These are phyloP conservation scores for Drosophila testacea DNA, from an alignment of 2,888 invertebrate species.

Conservation along the genomic window DNA sequence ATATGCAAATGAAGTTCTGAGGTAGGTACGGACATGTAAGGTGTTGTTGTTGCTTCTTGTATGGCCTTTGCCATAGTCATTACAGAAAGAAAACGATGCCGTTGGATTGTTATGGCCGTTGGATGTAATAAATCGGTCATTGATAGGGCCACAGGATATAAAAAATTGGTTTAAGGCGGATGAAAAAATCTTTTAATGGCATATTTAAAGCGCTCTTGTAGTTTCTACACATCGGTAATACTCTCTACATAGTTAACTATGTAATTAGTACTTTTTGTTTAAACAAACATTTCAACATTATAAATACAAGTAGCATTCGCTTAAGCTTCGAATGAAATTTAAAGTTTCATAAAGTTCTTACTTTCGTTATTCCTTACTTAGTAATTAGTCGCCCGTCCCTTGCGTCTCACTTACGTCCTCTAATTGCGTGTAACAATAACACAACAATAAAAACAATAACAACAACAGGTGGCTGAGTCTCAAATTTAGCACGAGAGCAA, in stretches of 20 bases:
- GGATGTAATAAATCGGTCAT: constrained; percentile 55
- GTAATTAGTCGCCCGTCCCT: constrained; percentile 33
- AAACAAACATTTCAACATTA: too few species aligned
- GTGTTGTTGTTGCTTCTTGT: constrained; percentile 1
- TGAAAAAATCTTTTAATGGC: constrained; percentile 29
- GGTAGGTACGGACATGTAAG: neutral
- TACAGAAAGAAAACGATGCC: constrained; percentile 25
- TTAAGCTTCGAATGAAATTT: neutral
- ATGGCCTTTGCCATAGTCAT: constrained; percentile 7
- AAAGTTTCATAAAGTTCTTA: neutral
- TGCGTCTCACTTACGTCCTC: constrained; percentile 21
- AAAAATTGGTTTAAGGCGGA: constrained; percentile 12
- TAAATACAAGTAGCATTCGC: too few species aligned
- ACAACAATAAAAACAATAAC: constrained; percentile 14
- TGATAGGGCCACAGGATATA: constrained; percentile 41
- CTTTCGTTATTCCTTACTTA: constrained; percentile 36
- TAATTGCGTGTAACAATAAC: constrained; percentile 54
- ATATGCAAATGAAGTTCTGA: constrained; percentile 5
- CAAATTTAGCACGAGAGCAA: constrained; percentile 21
- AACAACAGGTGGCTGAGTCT: constrained; percentile 59
- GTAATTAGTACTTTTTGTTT: neutral
- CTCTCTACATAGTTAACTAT: too few species aligned
- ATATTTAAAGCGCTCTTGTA: constrained; percentile 23
- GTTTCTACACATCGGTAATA: neutral
- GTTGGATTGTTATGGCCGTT: constrained; percentile 6